Evolutionary conservation across 2,113 vertebrate genomes (phyloP).

Genomic region (Nibea albiflora): DNA sequence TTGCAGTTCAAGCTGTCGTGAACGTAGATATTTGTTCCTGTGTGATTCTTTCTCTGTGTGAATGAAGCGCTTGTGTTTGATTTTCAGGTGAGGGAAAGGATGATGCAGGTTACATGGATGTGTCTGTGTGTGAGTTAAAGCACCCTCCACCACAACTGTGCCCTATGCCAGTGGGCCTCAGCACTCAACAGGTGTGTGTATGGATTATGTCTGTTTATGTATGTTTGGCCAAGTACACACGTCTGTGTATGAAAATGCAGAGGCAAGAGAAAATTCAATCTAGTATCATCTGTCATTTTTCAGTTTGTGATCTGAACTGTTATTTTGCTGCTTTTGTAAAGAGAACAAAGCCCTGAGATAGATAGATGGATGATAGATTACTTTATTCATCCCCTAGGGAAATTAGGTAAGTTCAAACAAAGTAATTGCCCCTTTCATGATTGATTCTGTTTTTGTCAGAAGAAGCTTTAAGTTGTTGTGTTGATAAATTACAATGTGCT

Average conservation of each 20-base stretch:
- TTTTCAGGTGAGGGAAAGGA: constrained; percentile 53
- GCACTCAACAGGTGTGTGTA: constrained; percentile 59
- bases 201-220: too few species aligned
- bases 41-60: background rate
- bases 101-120: constrained; percentile 53
- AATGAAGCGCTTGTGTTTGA: constrained; percentile 6
- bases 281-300: background rate
- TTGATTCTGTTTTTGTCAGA: too few species aligned
- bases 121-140: constrained; percentile 58
- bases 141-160: constrained; percentile 60
- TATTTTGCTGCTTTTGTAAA: too few species aligned
- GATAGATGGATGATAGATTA: too few species aligned
- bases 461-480: too few species aligned
- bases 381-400: too few species aligned
- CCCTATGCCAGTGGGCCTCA: constrained; percentile 65
- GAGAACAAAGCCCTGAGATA: too few species aligned
- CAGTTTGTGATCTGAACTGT: background rate
- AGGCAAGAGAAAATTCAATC: background rate
- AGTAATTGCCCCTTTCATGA: too few species aligned
- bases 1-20: too few species aligned
- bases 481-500: too few species aligned
- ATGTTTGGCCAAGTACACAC: background rate
- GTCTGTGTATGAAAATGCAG: background rate
- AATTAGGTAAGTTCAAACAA: too few species aligned
- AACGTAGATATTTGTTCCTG: background rate